A percentile compares a stretch with the other conserved stretches of the same genome.
Evolutionary conservation across 2,888 invertebrate species (phyloP).

Genomic region (Meghimatium bilineatum): DNA sequence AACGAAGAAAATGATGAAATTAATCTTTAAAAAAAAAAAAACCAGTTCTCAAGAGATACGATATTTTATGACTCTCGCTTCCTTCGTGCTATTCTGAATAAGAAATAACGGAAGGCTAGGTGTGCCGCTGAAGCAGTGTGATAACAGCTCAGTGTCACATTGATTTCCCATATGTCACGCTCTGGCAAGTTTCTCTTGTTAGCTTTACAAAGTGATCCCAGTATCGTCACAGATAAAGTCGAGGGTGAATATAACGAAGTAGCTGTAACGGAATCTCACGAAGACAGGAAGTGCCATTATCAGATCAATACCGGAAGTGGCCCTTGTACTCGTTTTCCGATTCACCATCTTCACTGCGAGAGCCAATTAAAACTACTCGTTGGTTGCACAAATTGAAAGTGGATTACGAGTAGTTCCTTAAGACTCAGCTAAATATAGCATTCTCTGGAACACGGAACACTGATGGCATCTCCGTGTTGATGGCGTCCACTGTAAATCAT

Average conservation of each 20-base stretch:
- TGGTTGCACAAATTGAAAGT: neutral
- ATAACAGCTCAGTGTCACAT: neutral
- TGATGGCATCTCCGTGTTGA: neutral
- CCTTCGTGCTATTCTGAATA: neutral
- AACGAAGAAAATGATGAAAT: neutral
- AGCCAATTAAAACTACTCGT: constrained; percentile 18
- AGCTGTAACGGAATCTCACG: neutral
- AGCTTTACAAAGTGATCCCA: neutral
- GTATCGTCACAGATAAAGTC: neutral
- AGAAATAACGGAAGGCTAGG: neutral
- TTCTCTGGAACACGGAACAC: neutral
- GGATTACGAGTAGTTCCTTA: neutral
- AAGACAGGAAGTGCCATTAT: constrained; percentile 5
- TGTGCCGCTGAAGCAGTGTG: neutral
- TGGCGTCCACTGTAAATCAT: neutral
- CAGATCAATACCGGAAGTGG: constrained; percentile 19
- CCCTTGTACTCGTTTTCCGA: constrained; percentile 3
- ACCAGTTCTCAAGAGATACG: neutral
- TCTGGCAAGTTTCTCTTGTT: neutral
- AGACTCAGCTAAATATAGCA: neutral
- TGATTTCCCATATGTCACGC: neutral
- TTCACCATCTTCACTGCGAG: neutral
- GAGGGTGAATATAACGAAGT: neutral
- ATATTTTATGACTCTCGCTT: neutral
- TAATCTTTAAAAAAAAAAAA: neutral